Conservation (phyloP, 1,140 invertebrate species). For the Ips nitidus region DNA sequence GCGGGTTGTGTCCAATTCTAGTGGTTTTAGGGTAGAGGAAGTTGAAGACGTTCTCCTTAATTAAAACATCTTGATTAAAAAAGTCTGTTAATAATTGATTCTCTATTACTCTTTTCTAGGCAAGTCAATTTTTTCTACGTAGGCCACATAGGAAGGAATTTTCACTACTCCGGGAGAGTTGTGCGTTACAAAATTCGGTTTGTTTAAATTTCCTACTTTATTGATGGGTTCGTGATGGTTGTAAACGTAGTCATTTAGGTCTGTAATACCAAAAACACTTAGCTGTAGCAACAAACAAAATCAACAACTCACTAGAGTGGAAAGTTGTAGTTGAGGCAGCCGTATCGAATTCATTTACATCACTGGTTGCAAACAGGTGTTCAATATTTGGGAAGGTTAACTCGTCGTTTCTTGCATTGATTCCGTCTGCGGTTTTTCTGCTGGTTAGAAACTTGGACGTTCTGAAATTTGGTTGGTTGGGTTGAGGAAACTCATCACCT, state of each 20-base stretch:
- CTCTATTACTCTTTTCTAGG: neutral
- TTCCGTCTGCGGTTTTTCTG: neutral
- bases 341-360: neutral
- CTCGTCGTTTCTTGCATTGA: slow-evolving; percentile 3
- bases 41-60: neutral
- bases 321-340: too few species aligned
- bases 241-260: too few species aligned
- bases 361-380: slow-evolving; percentile 5
- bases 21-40: neutral
- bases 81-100: neutral
- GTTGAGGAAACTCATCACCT: too few species aligned
- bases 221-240: too few species aligned
- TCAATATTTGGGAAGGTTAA: slow-evolving; percentile 13
- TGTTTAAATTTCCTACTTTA: neutral
- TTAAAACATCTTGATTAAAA: too few species aligned
- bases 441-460: too few species aligned
- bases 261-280: too few species aligned
- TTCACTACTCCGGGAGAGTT: too few species aligned
- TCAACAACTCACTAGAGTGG: too few species aligned
- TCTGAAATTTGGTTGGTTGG: too few species aligned
- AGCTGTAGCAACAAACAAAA: too few species aligned
- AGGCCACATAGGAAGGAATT: neutral
- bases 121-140: slow-evolving; percentile 10
- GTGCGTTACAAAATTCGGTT: neutral
- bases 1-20: neutral